Evolutionary conservation across 1,140 invertebrate species (phyloP).

Genomic region (Microplitis demolitor): DNA sequence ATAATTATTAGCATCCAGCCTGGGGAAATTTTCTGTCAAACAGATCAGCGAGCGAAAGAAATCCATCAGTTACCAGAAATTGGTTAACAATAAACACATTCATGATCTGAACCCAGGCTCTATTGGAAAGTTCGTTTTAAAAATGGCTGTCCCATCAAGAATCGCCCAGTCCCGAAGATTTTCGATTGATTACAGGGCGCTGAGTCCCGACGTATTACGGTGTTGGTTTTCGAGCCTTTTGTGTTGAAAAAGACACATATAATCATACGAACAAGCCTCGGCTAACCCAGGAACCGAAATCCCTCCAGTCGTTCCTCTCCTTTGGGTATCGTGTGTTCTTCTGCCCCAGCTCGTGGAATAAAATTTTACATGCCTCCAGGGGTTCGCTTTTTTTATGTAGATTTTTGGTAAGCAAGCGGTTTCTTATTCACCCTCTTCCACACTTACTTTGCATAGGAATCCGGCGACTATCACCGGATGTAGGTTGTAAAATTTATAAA

Average conservation of each 20-base stretch:
- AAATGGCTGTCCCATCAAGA: constrained; percentile 59
- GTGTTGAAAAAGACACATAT: constrained; percentile 63
- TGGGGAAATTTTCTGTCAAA: too few relatives aligned
- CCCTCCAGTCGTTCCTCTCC: not conserved
- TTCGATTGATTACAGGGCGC: constrained; percentile 59
- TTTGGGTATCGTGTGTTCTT: not conserved
- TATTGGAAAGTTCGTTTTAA: constrained; percentile 49
- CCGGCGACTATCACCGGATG: constrained; percentile 45
- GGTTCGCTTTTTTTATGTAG: not conserved
- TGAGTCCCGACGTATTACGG: constrained; percentile 57
- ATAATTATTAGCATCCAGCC: too few relatives aligned
- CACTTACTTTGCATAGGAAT: constrained; percentile 51
- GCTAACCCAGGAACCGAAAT: not conserved
- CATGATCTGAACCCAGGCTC: too few relatives aligned
- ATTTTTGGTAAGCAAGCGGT: constrained; percentile 37
- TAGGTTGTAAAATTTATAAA: constrained; percentile 29
- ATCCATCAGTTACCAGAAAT: too few relatives aligned
- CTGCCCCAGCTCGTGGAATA: not conserved
- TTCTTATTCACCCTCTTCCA: constrained; percentile 26
- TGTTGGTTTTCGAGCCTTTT: constrained; percentile 65
- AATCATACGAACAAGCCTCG: constrained; percentile 51
- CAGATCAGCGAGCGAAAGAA: too few relatives aligned
- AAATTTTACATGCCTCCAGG: constrained; percentile 15
- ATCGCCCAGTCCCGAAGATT: constrained; percentile 18
- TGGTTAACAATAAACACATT: too few relatives aligned